These are phyloP conservation scores for Chrysomela aeneicollis DNA, from an alignment of 2,888 invertebrate species.

Conservation along the genomic window DNA sequence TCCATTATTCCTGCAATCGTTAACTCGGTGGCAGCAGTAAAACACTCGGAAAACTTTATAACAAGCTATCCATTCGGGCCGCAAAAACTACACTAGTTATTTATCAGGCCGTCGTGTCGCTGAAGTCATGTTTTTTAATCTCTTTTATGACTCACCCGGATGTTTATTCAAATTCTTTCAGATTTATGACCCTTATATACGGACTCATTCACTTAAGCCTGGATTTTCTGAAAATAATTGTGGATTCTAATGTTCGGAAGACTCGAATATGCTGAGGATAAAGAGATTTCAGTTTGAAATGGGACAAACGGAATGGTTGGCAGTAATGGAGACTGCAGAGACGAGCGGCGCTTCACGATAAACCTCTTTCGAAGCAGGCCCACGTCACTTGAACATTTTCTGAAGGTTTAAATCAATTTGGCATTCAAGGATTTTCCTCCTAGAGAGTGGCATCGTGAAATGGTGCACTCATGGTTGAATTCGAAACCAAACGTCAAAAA, in stretches of 20 bases:
- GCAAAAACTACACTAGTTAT: slow-evolving; percentile 39
- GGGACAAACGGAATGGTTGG: neutral
- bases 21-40: slow-evolving; percentile 45
- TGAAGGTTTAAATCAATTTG: neutral
- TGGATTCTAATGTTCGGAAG: neutral
- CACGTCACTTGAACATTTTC: neutral
- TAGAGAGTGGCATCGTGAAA: no score
- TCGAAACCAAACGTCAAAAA: no score
- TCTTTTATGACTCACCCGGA: slow-evolving; percentile 50
- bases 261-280: slow-evolving; percentile 2
- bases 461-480: no score
- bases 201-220: slow-evolving; percentile 14
- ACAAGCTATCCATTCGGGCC: slow-evolving; percentile 48
- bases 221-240: slow-evolving; percentile 4
- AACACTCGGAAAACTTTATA: slow-evolving; percentile 55
- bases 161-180: slow-evolving; percentile 48
- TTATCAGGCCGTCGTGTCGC: slow-evolving; percentile 35
- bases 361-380: neutral
- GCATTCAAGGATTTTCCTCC: no score
- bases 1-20: slow-evolving; percentile 52
- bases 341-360: neutral
- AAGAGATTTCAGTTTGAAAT: slow-evolving; percentile 2
- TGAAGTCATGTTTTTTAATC: slow-evolving; percentile 53
- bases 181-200: slow-evolving; percentile 46
- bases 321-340: neutral